These are phyloP conservation scores for Ctenicera cuprea DNA, from an alignment of 2,888 invertebrate species.

Conservation along the genomic window DNA sequence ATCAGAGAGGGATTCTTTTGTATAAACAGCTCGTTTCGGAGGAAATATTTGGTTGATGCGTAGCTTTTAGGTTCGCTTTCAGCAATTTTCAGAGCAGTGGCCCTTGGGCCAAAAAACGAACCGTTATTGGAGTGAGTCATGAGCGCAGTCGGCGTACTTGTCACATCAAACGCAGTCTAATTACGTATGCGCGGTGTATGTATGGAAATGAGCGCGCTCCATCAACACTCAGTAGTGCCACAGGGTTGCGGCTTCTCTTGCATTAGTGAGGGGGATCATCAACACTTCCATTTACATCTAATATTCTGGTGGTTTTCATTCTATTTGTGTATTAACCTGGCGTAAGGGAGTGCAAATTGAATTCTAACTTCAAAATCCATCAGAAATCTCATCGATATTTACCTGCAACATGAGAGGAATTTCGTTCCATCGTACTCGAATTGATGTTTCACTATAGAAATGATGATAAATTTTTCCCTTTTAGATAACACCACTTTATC, in stretches of 20 bases:
- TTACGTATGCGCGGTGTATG: slow-evolving; percentile 56
- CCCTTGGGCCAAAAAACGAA: slow-evolving; percentile 31
- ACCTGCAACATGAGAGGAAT: slow-evolving; percentile 29
- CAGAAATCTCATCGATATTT: slow-evolving; percentile 42
- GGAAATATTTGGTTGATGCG: slow-evolving; percentile 10
- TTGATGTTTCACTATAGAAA: slow-evolving; percentile 27
- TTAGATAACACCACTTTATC: slow-evolving; percentile 27
- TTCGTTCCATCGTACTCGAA: not conserved
- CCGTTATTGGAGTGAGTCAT: slow-evolving; percentile 40
- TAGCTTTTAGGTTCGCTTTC: slow-evolving; percentile 29
- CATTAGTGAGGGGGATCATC: slow-evolving; percentile 55
- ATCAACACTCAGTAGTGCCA: slow-evolving; percentile 55
- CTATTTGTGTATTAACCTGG: slow-evolving; percentile 52
- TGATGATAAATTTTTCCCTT: slow-evolving; percentile 24
- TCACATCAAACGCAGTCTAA: slow-evolving; percentile 57
- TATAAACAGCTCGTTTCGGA: slow-evolving; percentile 10
- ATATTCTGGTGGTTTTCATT: slow-evolving; percentile 56
- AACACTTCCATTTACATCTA: slow-evolving; percentile 58
- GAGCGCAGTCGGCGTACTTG: slow-evolving; percentile 52
- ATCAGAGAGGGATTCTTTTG: not conserved
- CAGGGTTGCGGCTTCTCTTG: slow-evolving; percentile 53
- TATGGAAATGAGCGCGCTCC: slow-evolving; percentile 57
- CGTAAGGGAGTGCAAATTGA: slow-evolving; percentile 51
- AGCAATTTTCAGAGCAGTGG: slow-evolving; percentile 23
- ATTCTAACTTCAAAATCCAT: slow-evolving; percentile 51